Conservation (phyloP, 2,888 invertebrate genomes). For the Sabatieria punctata region DNA sequence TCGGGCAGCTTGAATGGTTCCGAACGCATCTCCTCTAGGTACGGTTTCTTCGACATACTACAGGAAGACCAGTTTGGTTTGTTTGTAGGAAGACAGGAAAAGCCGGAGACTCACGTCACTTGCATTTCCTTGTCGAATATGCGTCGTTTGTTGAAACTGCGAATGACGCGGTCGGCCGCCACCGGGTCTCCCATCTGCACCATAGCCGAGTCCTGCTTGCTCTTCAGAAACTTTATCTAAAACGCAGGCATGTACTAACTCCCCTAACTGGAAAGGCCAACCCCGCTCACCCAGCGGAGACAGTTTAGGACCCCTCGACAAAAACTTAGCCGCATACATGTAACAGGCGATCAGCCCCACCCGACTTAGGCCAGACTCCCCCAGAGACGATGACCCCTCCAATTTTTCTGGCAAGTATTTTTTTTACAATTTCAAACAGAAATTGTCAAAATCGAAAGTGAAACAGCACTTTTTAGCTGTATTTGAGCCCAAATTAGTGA, state of each 20-base stretch:
- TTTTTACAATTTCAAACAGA: too few relatives aligned
- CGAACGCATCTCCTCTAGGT: conserved; percentile 71
- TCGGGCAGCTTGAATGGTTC: conserved; percentile 86
- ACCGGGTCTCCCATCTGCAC: conserved; percentile 92
- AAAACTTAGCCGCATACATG: too few relatives aligned
- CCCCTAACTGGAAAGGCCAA: too few relatives aligned
- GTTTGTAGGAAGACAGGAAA: background rate
- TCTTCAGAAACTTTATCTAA: conserved; percentile 83
- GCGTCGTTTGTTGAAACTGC: conserved; percentile 77
- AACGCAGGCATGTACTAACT: conserved; percentile 8
- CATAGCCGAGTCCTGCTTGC: conserved; percentile 95
- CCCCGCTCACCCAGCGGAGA: too few relatives aligned
- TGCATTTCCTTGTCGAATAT: conserved; percentile 58
- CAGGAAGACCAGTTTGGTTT: background rate
- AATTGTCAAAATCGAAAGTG: too few relatives aligned
- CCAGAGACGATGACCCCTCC: too few relatives aligned
- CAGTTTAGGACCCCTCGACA: too few relatives aligned
- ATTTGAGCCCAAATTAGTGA: too few relatives aligned
- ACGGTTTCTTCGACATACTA: conserved; percentile 85
- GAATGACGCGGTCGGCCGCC: conserved; percentile 81
- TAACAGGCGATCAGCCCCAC: too few relatives aligned
- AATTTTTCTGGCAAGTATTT: too few relatives aligned
- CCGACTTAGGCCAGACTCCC: too few relatives aligned
- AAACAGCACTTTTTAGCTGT: too few relatives aligned
- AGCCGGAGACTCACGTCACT: conserved; percentile 41